These are phyloP conservation scores for Cerastis rubricosa DNA, from an alignment of 2,888 invertebrate genomes.

Conservation along the genomic window DNA sequence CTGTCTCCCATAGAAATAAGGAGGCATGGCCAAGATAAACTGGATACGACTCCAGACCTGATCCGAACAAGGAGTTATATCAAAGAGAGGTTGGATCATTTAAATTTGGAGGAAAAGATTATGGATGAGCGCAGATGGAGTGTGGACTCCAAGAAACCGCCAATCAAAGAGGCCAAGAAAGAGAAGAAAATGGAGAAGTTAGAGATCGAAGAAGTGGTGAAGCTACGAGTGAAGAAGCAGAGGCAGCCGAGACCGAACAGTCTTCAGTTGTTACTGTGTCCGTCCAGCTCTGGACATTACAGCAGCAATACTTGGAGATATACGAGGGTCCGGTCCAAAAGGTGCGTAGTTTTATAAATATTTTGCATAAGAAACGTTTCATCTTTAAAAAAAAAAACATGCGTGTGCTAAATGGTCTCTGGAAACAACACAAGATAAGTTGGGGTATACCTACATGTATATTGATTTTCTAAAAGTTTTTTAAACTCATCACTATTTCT, in stretches of 20 bases:
- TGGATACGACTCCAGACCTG: conserved; percentile 83
- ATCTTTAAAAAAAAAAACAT: neutral
- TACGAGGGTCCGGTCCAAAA: conserved; percentile 86
- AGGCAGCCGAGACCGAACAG: conserved; percentile 87
- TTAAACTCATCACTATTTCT: neutral
- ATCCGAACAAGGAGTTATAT: conserved; percentile 81
- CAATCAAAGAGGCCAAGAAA: conserved; percentile 80
- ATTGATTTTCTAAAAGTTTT: neutral
- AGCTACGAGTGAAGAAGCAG: conserved; percentile 83
- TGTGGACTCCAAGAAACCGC: conserved; percentile 83
- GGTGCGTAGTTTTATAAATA: conserved; percentile 73
- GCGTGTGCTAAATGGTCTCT: neutral
- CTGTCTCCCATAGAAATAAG: conserved; percentile 83
- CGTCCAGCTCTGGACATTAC: conserved; percentile 87
- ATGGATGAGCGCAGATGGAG: conserved; percentile 80
- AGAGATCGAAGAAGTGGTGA: conserved; percentile 81
- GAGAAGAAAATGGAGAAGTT: conserved; percentile 51
- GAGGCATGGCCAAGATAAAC: conserved; percentile 68
- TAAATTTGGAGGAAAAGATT: conserved; percentile 79
- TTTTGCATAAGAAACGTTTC: neutral
- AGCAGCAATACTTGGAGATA: conserved; percentile 88
- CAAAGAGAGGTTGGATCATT: conserved; percentile 81
- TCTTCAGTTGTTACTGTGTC: conserved; percentile 86
- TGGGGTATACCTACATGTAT: no score
- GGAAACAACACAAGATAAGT: neutral